These are phyloP conservation scores for Amphipyra tragopoginis DNA, from an alignment of 2,888 invertebrate genomes.

Conservation along the genomic window DNA sequence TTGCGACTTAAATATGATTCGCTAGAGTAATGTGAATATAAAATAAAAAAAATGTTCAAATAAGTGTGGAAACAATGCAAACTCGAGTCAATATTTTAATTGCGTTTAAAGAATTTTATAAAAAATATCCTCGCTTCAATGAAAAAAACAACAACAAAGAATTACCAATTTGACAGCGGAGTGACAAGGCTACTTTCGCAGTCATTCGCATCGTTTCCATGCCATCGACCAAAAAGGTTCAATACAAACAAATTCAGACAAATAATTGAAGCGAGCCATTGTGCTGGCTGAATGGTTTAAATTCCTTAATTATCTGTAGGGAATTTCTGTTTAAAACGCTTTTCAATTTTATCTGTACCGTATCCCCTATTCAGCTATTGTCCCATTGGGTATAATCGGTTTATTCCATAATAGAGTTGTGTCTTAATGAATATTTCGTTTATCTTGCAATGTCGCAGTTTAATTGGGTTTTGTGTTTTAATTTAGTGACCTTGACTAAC, in stretches of 20 bases:
- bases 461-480: conserved; percentile 1
- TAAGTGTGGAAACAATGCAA: too few relatives aligned
- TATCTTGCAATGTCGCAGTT: conserved; percentile 8
- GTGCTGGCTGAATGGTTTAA: conserved; percentile 29
- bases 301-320: conserved; percentile 42
- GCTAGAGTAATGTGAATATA: too few relatives aligned
- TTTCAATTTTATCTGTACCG: conserved; percentile 36
- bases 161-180: conserved; percentile 28
- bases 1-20: too few relatives aligned
- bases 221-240: conserved; percentile 28
- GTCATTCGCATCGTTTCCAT: conserved; percentile 14
- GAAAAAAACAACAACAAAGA: background rate
- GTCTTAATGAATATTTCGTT: conserved; percentile 36
- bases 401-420: conserved; percentile 10
- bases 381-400: conserved; percentile 15
- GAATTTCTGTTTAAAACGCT: conserved; percentile 24
- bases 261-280: conserved; percentile 29
- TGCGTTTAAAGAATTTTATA: too few relatives aligned
- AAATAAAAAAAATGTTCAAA: too few relatives aligned
- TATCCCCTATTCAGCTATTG: conserved; percentile 40
- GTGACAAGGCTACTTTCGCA: conserved; percentile 18
- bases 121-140: background rate
- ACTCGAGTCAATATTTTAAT: too few relatives aligned
- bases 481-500: background rate
- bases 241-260: conserved; percentile 37